Evolutionary conservation across 2,797 vertebrate genomes (phyloP), one percentile per base, ranked within the genome.

Genomic region (Phylloscopus collybita): DNA sequence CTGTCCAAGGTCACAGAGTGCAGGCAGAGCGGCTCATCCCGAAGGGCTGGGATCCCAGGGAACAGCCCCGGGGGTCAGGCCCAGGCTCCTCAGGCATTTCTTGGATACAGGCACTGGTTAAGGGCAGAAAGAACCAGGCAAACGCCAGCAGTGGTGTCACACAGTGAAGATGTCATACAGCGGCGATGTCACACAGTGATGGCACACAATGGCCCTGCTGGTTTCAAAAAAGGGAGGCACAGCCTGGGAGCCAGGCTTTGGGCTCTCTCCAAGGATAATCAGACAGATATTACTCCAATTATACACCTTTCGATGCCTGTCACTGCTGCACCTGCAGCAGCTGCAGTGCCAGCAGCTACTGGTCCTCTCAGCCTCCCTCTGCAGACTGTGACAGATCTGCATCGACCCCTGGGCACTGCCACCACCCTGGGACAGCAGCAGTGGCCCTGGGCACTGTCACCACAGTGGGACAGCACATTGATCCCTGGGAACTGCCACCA

Each of bases 81-180:
- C 2, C 1, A 54, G 49, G 56, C 27, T 59, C 34, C 54, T 27
- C 49, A 42, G 62, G 13, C 74, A 6, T 12, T 22, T 6, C 54
- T 7, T 8, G 50, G 50, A 26, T 7, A n/a, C 64, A 32, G 23
- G 16, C 38, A 26, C 16, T 3, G 0, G 6, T 5, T 4, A 2
- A 60, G 22, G 3, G 4, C 60, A 59, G 11, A 22, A 85, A 53
- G 34, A 44, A 78, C 1, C 1, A 2, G 47, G 49, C 62, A 50
- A 53, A 62, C 40, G 40, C 22, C 81, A 71, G 64, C 62, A 40
- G 25, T 17, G 6, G 10, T 5, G 30, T 34, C 21, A 7, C 22
- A 18, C 3, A 0, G 32, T 2, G 1, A 13, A 3, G 1, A 3
- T 2, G 20, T 19, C 27, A 11, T 32, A 15, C 3, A 1, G 3